These are phyloP conservation scores for Amphiprion percula DNA, from an alignment of 2,113 vertebrate genomes.

Conservation along the genomic window DNA sequence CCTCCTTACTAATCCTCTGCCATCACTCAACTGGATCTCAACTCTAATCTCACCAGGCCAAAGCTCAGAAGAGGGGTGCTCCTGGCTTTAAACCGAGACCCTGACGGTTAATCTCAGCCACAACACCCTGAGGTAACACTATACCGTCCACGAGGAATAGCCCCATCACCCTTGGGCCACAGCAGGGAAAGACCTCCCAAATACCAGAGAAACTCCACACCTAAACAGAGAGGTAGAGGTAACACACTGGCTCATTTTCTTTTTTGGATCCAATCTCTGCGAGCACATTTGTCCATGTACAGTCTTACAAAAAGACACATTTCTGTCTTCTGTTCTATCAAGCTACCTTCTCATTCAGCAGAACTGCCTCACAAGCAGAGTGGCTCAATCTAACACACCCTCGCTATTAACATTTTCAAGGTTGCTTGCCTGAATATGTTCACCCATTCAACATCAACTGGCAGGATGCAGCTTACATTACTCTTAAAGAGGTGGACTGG, in stretches of 20 bases:
- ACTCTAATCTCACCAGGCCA: conserved; percentile 66
- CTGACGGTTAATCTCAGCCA: conserved; percentile 69
- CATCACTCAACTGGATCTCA: conserved; percentile 76
- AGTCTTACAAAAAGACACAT: not conserved
- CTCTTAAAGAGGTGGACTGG: conserved; percentile 46
- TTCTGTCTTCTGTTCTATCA: not conserved
- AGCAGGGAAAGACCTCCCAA: conserved; percentile 56
- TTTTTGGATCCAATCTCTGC: not conserved
- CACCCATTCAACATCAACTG: conserved; percentile 20
- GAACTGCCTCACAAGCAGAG: not conserved
- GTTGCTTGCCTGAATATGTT: conserved; percentile 14
- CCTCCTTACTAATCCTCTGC: conserved; percentile 68
- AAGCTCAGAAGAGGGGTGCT: conserved; percentile 44
- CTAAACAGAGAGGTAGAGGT: conserved; percentile 13
- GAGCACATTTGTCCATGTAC: not conserved
- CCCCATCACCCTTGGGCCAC: conserved; percentile 26
- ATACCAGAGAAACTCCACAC: conserved; percentile 44
- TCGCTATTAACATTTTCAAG: conserved; percentile 1
- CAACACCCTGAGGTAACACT: conserved; percentile 66
- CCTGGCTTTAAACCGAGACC: conserved; percentile 63
- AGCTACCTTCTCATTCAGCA: not conserved
- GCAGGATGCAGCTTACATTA: conserved; percentile 55
- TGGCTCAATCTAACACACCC: not conserved
- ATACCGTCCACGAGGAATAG: conserved; percentile 53
- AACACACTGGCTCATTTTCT: conserved; percentile 6